Conservation (phyloP, 2,888 invertebrate genomes). For the Caenorhabditis zanzibari region DNA sequence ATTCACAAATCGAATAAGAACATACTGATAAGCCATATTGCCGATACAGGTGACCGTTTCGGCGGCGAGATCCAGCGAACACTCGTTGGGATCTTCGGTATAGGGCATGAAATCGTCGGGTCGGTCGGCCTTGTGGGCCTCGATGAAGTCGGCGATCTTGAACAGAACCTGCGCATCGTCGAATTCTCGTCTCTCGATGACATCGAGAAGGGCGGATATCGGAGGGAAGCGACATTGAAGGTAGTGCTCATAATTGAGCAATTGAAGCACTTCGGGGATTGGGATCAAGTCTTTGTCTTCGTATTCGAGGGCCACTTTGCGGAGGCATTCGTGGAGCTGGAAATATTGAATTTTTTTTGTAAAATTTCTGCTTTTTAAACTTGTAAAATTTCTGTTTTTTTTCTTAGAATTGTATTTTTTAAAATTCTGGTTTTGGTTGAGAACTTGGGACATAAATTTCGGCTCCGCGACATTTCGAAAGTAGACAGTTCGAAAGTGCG, state of each 20-base stretch:
- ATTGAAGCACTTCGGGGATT: slow-evolving; percentile 5
- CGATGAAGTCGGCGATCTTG: slow-evolving; percentile 30
- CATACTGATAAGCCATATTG: slow-evolving; percentile 53
- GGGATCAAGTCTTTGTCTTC: slow-evolving; percentile 20
- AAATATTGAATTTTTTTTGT: not conserved
- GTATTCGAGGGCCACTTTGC: slow-evolving; percentile 21
- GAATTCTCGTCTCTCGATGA: slow-evolving; percentile 35
- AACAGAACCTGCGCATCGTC: slow-evolving; percentile 42
- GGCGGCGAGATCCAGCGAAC: slow-evolving; percentile 87
- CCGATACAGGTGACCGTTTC: slow-evolving; percentile 89
- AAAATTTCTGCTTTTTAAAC: too few relatives aligned
- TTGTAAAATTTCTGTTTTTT: too few relatives aligned
- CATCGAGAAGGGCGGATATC: slow-evolving; percentile 36
- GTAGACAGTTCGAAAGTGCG: too few relatives aligned
- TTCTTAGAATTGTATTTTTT: too few relatives aligned
- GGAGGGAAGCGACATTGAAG: slow-evolving; percentile 31
- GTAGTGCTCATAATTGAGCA: slow-evolving; percentile 39
- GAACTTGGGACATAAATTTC: too few relatives aligned
- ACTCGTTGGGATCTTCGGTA: not conserved
- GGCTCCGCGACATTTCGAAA: too few relatives aligned
- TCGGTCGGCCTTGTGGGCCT: slow-evolving; percentile 5
- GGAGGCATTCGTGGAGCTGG: slow-evolving; percentile 46
- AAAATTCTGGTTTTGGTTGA: too few relatives aligned
- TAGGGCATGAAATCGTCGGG: slow-evolving; percentile 21
- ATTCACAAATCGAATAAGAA: not conserved